Evolutionary conservation across 2,888 invertebrate species (phyloP), one percentile per base, ranked within the genome.

Genomic region (Polyommatus iphigenia): DNA sequence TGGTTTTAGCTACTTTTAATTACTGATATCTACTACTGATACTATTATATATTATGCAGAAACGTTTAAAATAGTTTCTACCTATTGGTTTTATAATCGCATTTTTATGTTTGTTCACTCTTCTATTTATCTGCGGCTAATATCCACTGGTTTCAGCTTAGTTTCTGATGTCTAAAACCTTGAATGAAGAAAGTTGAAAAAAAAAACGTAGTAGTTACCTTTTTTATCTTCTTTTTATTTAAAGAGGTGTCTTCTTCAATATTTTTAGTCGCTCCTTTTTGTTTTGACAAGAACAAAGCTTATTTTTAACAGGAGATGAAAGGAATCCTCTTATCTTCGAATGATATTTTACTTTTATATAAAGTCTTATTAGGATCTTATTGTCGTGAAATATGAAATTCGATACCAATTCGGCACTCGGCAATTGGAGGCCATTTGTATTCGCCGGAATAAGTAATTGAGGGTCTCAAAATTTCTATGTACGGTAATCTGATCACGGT

Each of bases 1-100:
- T 75, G 29, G 50, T 75, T 75, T 24, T 29, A 75, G 75, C 75
- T 75, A 15, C 75, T 67, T 67, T 67, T 67, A 29, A 29, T 67
- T 29, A 15, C 29, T 29, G 67, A 67, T 20, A 67, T 41, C 41
- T 46, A 10, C 41, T 41, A 15, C 15, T 67, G 29, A 67, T 67
- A 18, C 29, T 15, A 10, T 15, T 29, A 13, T 24, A 24, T 73
- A 24, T 15, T 73, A 24, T 15, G 13, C 24, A 24, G 10, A 20
- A 24, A 67, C 18, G 2, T 32, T 29, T 29, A 15, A 32, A 6
- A 67, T 54, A 18, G 32, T 67, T 4, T 13, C 18, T 54, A 24
- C 24, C 24, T 59, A 20, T 59, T 20, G n/a, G 20, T 59, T 59
- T 20, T 10, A 59, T 20, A 20, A 59, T 59, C 59, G 20, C 20